These are phyloP conservation scores for Seison nebaliae DNA, from an alignment of 1,140 invertebrate species.

Conservation along the genomic window DNA sequence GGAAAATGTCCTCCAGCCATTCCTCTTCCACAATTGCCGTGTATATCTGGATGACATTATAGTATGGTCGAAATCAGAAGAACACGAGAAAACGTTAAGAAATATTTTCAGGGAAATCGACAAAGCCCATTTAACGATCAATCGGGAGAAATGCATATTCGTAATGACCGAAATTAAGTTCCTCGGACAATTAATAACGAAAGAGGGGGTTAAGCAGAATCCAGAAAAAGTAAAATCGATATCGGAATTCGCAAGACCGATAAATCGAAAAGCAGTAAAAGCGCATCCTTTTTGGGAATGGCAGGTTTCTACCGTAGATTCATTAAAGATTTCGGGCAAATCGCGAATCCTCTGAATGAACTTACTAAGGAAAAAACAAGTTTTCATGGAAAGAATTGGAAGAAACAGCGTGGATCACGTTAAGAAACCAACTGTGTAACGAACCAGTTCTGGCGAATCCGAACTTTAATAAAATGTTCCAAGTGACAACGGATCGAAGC, in stretches of 20 bases:
- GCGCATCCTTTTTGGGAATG: slow-evolving; percentile 27
- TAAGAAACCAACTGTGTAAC: no score
- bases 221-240: slow-evolving; percentile 24
- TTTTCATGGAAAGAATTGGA: background rate
- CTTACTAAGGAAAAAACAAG: slow-evolving; percentile 20
- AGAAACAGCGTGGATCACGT: no score
- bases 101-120: background rate
- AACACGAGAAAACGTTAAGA: background rate
- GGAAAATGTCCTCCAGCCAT: slow-evolving; percentile 22
- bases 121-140: background rate
- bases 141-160: background rate
- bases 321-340: slow-evolving; percentile 19
- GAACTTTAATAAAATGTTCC: no score
- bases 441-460: no score
- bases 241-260: slow-evolving; percentile 16
- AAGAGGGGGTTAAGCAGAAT: slow-evolving; percentile 17
- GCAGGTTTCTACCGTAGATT: slow-evolving; percentile 23
- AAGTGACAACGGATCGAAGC: no score
- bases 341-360: slow-evolving; percentile 20
- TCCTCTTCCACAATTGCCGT: slow-evolving; percentile 2
- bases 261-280: slow-evolving; percentile 20
- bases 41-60: slow-evolving; percentile 15
- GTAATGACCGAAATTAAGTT: background rate
- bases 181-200: background rate
- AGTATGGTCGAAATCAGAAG: background rate